Base-by-base conservation (phyloP, 2,888 invertebrate genomes). In the Druceiella hillmani region DNA sequence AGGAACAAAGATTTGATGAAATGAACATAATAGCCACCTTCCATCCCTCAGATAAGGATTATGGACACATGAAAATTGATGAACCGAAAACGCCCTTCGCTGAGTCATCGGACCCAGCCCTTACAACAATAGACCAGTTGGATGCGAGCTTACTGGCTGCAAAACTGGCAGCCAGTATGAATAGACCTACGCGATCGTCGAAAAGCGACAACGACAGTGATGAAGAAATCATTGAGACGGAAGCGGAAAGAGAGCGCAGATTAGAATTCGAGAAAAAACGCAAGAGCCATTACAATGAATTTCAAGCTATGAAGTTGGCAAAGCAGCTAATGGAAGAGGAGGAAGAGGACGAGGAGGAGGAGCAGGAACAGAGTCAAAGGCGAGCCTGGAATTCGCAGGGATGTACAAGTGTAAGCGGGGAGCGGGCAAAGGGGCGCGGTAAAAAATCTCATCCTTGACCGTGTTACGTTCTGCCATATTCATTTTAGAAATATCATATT, bases 41-140 rank as follows among this genome's bases (percentile, higher is more conserved):
- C 56, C 99, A 99, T 73, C 99, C 99, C 26, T 77, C 88, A 13
- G 93, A 93, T 62, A 99, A 99, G 70, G 98, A 98, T 67, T 99
- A 99, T 66, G 99, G 99, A 5, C 94, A 94, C 58, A 98, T 98
- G 95, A 99, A 98, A 68, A 83, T 88, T 47, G 90, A 93, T 55
- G 99, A 99, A 66, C 98, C 99, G 2, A 97, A 97, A 65, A 99
- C 99, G 15, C 99, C 99, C 24, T 79, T 61, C 52, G 69, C 72
- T 3, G 81, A 81, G 54, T 62, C 79, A 34, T 73, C 69, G 30
- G 83, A 82, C 45, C 72, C 75, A 16, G 74, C 75, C 26, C 64
- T 73, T 27, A 81, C 79, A 50, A 74, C 78, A 16, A 52, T 57
- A 5, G 78, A 78, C 51, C 74, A 77, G 50, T 55, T 79, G 45